A percentile compares a stretch with the other conserved stretches of the same genome.
Evolutionary conservation across 2,113 vertebrate species (phyloP).

Genomic region (Gavialis gangeticus): DNA sequence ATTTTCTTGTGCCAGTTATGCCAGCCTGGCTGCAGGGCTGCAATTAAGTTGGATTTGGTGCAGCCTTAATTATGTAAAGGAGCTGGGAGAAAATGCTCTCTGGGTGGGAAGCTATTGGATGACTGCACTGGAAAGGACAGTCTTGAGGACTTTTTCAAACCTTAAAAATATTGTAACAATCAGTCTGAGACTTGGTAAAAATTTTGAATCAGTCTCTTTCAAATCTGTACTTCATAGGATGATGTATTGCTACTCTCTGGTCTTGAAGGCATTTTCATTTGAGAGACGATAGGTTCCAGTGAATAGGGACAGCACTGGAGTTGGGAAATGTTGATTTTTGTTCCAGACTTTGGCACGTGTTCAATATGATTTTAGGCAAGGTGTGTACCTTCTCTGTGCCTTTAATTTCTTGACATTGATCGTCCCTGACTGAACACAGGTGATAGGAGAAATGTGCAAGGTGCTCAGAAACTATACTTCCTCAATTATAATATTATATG

Average conservation of each 20-base stretch:
- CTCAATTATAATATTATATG: too few relatives aligned
- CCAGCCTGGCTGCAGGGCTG: neutral
- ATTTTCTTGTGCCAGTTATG: neutral
- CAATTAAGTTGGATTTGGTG: fast-evolving
- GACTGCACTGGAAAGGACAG: neutral
- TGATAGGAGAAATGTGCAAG: neutral
- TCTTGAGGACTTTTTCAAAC: neutral
- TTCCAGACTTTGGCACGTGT: neutral
- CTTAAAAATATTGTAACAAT: fast-evolving
- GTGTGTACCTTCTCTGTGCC: fast-evolving
- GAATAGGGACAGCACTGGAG: fast-evolving
- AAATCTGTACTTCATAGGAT: fast-evolving
- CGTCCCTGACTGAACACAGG: fast-evolving
- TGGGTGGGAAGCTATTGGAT: neutral
- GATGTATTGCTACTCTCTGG: neutral
- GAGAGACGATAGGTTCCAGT: fast-evolving
- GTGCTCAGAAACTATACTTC: too few relatives aligned
- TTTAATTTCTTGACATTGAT: neutral
- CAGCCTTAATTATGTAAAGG: neutral
- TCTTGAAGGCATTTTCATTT: neutral
- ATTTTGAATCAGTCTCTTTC: fast-evolving
- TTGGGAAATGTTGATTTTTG: neutral
- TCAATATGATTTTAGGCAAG: neutral
- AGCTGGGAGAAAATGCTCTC: neutral
- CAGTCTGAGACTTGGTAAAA: neutral